phyloP scores from a whole-genome alignment of 30 jellyfish, hydroid and myxozoan genomes.

The Hydractinia echinata region DNA sequence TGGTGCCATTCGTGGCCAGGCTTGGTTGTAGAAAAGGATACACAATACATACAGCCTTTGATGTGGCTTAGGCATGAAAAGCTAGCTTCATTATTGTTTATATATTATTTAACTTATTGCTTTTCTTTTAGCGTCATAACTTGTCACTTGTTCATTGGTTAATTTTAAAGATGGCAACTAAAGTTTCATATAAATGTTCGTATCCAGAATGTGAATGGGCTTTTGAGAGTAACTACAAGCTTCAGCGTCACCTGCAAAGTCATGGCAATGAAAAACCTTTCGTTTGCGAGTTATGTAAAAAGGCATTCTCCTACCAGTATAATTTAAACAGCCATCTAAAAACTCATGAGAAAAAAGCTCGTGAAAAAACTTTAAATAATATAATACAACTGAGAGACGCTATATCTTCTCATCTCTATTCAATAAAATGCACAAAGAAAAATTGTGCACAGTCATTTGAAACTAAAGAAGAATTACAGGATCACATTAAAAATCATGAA shows the following conservation, averaged over 20 bases:
- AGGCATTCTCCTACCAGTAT: constrained; percentile 9
- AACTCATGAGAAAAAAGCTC: not conserved
- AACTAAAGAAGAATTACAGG: constrained; percentile 11
- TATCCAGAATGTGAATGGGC: constrained; percentile 30
- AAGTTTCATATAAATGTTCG: not conserved
- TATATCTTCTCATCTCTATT: not conserved
- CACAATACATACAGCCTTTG: too few species aligned
- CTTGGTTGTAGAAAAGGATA: too few species aligned
- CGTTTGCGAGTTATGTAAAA: constrained; percentile 4
- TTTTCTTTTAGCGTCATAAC: too few species aligned
- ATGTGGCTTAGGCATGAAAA: too few species aligned
- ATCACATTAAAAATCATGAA: constrained; percentile 26
- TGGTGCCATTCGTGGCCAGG: too few species aligned
- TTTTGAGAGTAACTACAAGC: constrained; percentile 20
- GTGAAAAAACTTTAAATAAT: not conserved
- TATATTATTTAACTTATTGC: too few species aligned
- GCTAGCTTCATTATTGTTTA: too few species aligned
- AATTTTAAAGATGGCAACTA: too few species aligned
- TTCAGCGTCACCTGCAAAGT: constrained; percentile 18
- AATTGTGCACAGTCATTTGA: constrained; percentile 1
- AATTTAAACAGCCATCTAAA: constrained; percentile 22
- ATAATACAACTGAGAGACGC: not conserved
- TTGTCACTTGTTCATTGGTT: too few species aligned
- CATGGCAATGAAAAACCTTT: constrained; percentile 37
- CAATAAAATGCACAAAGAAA: constrained; percentile 20